Percentiles rank a stretch among this genome's conserved stretches.
These are phyloP conservation scores for Pseudococcus jackbeardsleyi DNA, from an alignment of 2,888 invertebrate genomes.

Conservation along the genomic window DNA sequence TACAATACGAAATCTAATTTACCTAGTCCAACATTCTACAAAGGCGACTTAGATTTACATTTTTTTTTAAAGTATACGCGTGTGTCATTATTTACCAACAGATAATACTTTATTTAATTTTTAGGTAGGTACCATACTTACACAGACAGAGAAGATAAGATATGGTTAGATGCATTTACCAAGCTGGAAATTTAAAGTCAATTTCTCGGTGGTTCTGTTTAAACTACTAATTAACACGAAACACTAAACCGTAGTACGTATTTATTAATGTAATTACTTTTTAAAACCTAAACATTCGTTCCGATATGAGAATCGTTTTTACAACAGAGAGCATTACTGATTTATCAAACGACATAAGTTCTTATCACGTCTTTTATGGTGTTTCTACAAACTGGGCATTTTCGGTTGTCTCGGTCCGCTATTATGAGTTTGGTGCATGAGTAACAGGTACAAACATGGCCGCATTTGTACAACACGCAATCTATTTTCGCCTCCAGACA, in stretches of 20 bases:
- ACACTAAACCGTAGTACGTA: neutral
- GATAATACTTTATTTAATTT: too few relatives aligned
- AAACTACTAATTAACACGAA: neutral
- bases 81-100: too few relatives aligned
- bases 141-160: too few relatives aligned
- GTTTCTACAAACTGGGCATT: slow-evolving; percentile 55
- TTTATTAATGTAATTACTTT: neutral
- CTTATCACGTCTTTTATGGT: slow-evolving; percentile 41
- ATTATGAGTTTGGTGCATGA: slow-evolving; percentile 20
- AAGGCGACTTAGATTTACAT: too few relatives aligned
- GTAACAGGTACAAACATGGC: slow-evolving; percentile 61
- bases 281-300: neutral
- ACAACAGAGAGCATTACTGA: neutral
- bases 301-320: neutral
- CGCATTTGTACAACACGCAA: slow-evolving; percentile 59
- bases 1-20: too few relatives aligned
- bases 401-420: slow-evolving; percentile 25
- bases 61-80: too few relatives aligned
- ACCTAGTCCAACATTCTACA: too few relatives aligned
- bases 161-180: too few relatives aligned
- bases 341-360: neutral
- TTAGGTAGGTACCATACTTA: too few relatives aligned
- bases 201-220: neutral
- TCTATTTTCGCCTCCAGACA: slow-evolving; percentile 51
- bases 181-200: neutral